Percentiles rank a stretch among this genome's conserved stretches.
phyloP scores from a whole-genome alignment of 2,888 invertebrate species.

The Lithophane leautieri region DNA sequence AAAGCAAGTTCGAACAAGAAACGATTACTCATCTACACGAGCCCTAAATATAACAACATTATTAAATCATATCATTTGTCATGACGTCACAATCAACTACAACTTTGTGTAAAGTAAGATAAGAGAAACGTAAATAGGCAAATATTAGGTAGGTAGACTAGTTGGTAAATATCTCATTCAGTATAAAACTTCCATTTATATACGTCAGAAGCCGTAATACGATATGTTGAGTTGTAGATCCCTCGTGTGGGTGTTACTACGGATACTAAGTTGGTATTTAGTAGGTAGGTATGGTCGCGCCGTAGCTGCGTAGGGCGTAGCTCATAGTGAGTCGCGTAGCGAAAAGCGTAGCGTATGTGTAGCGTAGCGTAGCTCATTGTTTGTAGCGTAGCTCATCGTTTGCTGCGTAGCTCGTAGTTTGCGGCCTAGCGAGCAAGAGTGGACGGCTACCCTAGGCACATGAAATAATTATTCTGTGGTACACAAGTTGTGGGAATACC shows the following conservation, averaged over 20 bases:
- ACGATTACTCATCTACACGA: constrained; percentile 22
- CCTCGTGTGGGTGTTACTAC: constrained; percentile 39
- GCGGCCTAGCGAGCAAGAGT: neutral
- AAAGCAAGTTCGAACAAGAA: constrained; percentile 17
- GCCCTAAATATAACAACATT: constrained; percentile 21
- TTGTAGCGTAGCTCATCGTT: constrained; percentile 19
- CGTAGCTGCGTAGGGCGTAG: constrained; percentile 41
- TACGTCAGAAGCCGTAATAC: constrained; percentile 28
- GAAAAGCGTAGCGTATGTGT: constrained; percentile 24
- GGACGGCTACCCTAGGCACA: neutral
- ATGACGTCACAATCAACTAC: constrained; percentile 29
- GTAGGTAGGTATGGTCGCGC: neutral
- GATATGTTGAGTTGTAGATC: constrained; percentile 39
- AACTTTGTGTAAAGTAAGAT: constrained; percentile 45
- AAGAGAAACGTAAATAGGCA: constrained; percentile 38
- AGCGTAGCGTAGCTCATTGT: constrained; percentile 22
- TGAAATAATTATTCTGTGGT: neutral
- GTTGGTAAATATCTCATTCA: constrained; percentile 37
- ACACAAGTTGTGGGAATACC: neutral
- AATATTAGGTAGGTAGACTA: constrained; percentile 21
- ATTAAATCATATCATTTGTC: constrained; percentile 26
- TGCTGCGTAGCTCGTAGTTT: constrained; percentile 7
- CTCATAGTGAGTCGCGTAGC: constrained; percentile 21
- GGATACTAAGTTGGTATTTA: neutral
- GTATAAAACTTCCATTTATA: constrained; percentile 40